phyloP scores from a whole-genome alignment of 1,140 invertebrate genomes.

The Drosophila setifemur region DNA sequence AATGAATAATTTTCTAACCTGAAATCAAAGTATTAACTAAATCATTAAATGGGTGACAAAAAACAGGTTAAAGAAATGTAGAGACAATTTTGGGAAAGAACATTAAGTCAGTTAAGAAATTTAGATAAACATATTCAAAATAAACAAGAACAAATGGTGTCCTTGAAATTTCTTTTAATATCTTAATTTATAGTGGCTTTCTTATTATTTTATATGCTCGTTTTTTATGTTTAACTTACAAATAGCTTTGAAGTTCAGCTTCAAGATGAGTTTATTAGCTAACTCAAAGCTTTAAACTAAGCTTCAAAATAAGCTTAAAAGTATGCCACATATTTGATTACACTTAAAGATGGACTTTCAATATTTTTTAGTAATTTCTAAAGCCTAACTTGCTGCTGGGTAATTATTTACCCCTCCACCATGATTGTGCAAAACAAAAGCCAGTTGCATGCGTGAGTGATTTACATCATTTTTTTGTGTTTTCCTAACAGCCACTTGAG shows the following conservation, averaged over 20 bases:
- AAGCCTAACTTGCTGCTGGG: constrained; percentile 2
- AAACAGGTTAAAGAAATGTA: too few relatives aligned
- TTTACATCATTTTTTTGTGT: constrained; percentile 25
- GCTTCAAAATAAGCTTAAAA: not conserved
- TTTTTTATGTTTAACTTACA: not conserved
- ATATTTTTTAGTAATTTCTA: not conserved
- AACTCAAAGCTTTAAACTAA: not conserved
- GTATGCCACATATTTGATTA: not conserved
- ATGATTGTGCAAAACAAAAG: constrained; percentile 6
- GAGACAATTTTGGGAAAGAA: too few relatives aligned
- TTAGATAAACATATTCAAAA: too few relatives aligned
- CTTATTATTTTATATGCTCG: too few relatives aligned
- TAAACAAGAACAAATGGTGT: too few relatives aligned
- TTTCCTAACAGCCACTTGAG: constrained; percentile 11
- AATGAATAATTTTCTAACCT: not conserved
- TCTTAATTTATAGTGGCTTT: too few relatives aligned
- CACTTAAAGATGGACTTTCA: not conserved
- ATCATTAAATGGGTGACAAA: too few relatives aligned
- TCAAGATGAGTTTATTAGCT: not conserved
- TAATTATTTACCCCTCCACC: not conserved
- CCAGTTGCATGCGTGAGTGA: constrained; percentile 62
- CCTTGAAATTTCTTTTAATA: too few relatives aligned
- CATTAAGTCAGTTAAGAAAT: not conserved
- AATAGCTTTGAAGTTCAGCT: not conserved
- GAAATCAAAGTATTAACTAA: not conserved